Evolutionary conservation across 2,113 vertebrate genomes (phyloP).

Genomic region (Naja naja): DNA sequence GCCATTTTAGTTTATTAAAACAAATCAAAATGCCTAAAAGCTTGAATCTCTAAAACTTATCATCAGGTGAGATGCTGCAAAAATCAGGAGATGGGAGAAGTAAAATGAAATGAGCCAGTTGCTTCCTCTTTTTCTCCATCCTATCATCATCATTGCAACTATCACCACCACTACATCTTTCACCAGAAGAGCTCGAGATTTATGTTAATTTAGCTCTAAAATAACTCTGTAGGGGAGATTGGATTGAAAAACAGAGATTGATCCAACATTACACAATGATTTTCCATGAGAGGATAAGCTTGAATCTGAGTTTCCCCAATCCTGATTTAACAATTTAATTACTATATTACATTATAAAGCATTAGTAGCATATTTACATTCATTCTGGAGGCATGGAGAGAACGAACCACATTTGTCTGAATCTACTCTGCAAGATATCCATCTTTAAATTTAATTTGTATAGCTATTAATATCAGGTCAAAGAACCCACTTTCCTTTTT

Average conservation of each 20-base stretch:
- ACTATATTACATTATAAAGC: neutral
- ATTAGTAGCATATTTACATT: neutral
- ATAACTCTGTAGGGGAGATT: neutral
- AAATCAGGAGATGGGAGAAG: neutral
- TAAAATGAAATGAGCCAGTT: neutral
- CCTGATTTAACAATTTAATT: neutral
- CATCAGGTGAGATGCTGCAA: neutral
- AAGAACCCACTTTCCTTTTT: neutral
- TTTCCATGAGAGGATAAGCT: neutral
- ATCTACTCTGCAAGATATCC: neutral
- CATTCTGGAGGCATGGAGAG: neutral
- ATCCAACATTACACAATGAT: neutral
- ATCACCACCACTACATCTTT: neutral
- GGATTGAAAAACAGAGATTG: neutral
- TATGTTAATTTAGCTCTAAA: neutral
- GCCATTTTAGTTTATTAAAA: neutral
- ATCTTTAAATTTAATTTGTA: neutral
- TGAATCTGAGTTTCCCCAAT: neutral
- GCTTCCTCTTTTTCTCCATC: neutral
- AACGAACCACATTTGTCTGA: neutral
- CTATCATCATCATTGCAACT: neutral
- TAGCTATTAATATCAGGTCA: conserved; percentile 14
- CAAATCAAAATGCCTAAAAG: neutral
- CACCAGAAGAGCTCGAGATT: neutral
- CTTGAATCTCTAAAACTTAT: neutral